Evolutionary conservation across 2,888 invertebrate species (phyloP), one percentile per base, ranked within the genome.

Genomic region (Drosophila fungiperda): DNA sequence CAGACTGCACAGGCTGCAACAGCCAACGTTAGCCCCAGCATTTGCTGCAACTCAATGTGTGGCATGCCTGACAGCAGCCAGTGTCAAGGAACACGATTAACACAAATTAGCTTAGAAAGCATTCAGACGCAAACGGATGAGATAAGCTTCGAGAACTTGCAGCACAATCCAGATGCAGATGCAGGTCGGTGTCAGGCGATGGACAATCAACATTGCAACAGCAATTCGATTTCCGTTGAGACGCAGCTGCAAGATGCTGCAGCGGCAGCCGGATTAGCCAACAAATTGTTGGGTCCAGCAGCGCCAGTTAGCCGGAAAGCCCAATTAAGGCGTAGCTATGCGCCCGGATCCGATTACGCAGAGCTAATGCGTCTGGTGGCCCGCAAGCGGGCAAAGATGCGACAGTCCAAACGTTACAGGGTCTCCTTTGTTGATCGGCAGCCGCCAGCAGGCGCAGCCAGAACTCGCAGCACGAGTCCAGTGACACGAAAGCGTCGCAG

Each of bases 291-390:
- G 15, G 6, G 9, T 20, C 9, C 15, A 20, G 29, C 40, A 20
- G 32, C 9, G 3, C n/a, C 55, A 42, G 8, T 40, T 57, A 15
- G 29, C 11, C 32, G 57, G 12, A 20, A 5, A 4, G 20, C 8
- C 15, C 32, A 20, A 32, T 6, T 20, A 15, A 6, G 15, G 20
- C 50, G 50, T 6, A 20, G 26, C 38, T 45, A 33, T 33, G 5
- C n/a, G 8, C 17, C 36, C 9, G 62, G 26, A 26, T 62, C 69
- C 20, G 83, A 87, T 2, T 87, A 59, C 7, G 48, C 63, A 2
- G 79, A 78, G 40, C 49, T 84, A 7, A 84, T 87, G 83, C 79
- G 49, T 1, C 32, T 69, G 0, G 73, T 82, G 52, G 79, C 73
- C 7, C 67, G 61, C 9, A 78, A 64, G 4, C 64, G 83, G 4